Evolutionary conservation across 2,113 vertebrate genomes (phyloP), one percentile per base, ranked within the genome.

Genomic region (Erythrolamprus reginae): DNA sequence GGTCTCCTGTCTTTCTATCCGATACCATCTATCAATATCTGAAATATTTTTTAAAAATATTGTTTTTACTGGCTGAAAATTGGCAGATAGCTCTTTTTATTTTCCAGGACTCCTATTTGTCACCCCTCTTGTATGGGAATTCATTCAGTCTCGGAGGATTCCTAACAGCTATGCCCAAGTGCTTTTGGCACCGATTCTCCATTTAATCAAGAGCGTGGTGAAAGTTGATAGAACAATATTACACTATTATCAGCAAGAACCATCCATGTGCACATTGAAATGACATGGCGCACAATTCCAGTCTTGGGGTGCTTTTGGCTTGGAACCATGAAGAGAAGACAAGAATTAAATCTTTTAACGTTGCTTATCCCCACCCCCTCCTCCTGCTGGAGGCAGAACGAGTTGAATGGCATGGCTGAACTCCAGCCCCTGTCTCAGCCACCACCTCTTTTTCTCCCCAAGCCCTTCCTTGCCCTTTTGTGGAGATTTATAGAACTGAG

Each of bases 401-500:
- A 28, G 2, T 48, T 82, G 91, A 90, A 86, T 91, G 90, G 84
- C 4, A 92, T 1, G 4, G 93, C 33, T 90, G 45, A 6, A 88
- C 89, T 90, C 77, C 38, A 77, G 55, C 86, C 94, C 92, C 94
- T 61, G 91, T 84, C 86, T 91, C 83, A 70, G 45, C 89, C 38
- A 92, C 87, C 89, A 93, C 89, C 53, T 89, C 53, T 38, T 87
- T 88, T 94, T 93, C 90, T 84, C 77, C 91, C 89, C 52, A 90
- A 82, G 42, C 91, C 92, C 93, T 28, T 45, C 94, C 93, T 94
- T 52, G 87, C 92, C 95, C 97, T 93, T 95, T 96, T 96, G 94
- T 91, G 89, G 95, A 94, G 96, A 96, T 97, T 97, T 96, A 95
- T 94, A 89, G 96, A 95, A 95, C 95, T 13, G 96, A 95, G 97